Conservation (phyloP, 2,888 invertebrate genomes). For the Drosophila incognita region DNA sequence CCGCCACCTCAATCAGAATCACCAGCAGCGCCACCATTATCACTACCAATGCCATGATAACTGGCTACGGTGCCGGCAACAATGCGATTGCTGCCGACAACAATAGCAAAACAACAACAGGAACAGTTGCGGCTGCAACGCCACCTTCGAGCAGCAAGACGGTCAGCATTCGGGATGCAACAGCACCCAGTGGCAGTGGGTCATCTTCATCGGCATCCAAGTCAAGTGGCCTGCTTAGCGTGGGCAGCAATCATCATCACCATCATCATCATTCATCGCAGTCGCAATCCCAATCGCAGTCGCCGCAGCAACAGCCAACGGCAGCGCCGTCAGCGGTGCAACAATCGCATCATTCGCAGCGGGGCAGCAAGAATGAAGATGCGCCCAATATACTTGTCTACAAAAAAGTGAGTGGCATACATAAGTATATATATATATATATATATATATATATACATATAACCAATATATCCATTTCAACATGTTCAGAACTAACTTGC, state of each 20-base stretch:
- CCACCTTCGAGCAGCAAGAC: constrained; percentile 40
- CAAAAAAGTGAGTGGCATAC: constrained; percentile 88
- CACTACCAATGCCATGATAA: constrained; percentile 11
- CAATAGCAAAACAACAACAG: constrained; percentile 15
- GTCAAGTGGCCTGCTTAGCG: constrained; percentile 60
- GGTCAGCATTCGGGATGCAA: constrained; percentile 35
- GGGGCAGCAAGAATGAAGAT: constrained; percentile 87
- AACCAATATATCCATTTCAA: not conserved
- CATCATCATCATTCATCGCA: constrained; percentile 56
- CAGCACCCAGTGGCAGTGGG: constrained; percentile 28
- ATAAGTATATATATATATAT: not conserved
- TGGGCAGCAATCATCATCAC: constrained; percentile 64
- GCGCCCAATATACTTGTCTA: constrained; percentile 95
- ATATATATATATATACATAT: no score
- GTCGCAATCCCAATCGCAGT: constrained; percentile 29
- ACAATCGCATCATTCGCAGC: constrained; percentile 53
- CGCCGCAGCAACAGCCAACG: constrained; percentile 41
- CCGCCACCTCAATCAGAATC: constrained; percentile 15
- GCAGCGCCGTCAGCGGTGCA: constrained; percentile 29
- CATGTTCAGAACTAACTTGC: not conserved
- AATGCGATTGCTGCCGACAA: constrained; percentile 11
- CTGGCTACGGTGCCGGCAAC: constrained; percentile 2
- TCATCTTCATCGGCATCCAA: constrained; percentile 30
- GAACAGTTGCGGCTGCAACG: constrained; percentile 36
- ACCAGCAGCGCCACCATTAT: constrained; percentile 1